These are phyloP conservation scores for Chrysopa pallens DNA, from an alignment of 1,140 invertebrate species.

Conservation along the genomic window DNA sequence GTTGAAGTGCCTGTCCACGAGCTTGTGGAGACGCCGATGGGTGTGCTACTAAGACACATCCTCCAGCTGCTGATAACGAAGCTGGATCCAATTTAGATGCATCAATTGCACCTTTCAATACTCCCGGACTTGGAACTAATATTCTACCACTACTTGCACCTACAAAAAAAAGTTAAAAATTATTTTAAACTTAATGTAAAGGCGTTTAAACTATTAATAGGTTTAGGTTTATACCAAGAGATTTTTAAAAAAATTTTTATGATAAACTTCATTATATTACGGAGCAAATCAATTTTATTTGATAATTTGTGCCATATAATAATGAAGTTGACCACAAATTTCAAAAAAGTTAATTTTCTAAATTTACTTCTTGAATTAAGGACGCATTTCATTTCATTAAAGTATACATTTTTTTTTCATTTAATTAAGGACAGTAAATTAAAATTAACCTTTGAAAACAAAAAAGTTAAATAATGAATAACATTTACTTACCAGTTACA, in stretches of 20 bases:
- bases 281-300: too few species aligned
- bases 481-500: slow-evolving; percentile 20
- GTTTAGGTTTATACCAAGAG: too few species aligned
- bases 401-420: too few species aligned
- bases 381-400: too few species aligned
- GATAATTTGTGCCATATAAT: too few species aligned
- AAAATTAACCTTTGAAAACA: background rate
- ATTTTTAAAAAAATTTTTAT: too few species aligned
- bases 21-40: slow-evolving; percentile 35
- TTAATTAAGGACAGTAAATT: too few species aligned
- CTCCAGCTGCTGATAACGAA: slow-evolving; percentile 27
- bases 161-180: slow-evolving; percentile 6
- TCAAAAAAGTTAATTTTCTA: too few species aligned
- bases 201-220: slow-evolving; percentile 1
- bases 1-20: slow-evolving; percentile 26
- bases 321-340: too few species aligned
- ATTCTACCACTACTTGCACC: slow-evolving; percentile 15
- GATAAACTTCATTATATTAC: too few species aligned
- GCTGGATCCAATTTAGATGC: slow-evolving; percentile 25
- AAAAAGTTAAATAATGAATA: background rate
- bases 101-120: slow-evolving; percentile 23
- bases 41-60: slow-evolving; percentile 32
- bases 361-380: too few species aligned
- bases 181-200: background rate
- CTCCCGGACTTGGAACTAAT: slow-evolving; percentile 6